These are phyloP conservation scores for Onychostruthus taczanowskii DNA, from an alignment of 2,113 vertebrate genomes.

Conservation along the genomic window DNA sequence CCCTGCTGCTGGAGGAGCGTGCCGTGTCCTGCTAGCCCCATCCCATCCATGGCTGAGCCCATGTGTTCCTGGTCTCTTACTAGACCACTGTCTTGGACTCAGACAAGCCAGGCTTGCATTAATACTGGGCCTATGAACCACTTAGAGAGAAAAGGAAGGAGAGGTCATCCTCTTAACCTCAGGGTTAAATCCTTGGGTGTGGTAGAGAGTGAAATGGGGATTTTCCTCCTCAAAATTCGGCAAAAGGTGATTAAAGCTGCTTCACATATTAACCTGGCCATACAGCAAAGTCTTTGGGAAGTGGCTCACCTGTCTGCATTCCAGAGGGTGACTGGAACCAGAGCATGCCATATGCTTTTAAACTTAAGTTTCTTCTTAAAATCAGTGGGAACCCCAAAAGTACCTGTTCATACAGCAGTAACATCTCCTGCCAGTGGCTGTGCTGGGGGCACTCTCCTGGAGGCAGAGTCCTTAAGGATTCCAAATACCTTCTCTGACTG, in stretches of 20 bases:
- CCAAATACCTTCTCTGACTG: neutral
- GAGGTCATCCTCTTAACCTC: neutral
- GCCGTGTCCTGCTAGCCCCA: neutral
- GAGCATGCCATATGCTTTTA: neutral
- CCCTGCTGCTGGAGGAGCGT: accelerated
- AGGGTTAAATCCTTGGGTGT: neutral
- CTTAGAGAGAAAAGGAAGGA: neutral
- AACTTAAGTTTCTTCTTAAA: neutral
- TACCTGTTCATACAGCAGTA: neutral
- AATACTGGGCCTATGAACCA: neutral
- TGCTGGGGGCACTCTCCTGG: neutral
- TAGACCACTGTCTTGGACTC: neutral
- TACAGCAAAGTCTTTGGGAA: neutral
- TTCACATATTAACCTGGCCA: neutral
- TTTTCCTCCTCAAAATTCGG: neutral
- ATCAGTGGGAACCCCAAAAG: neutral
- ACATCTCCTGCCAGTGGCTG: neutral
- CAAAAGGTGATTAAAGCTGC: neutral
- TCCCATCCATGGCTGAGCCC: neutral
- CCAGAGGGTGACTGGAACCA: neutral
- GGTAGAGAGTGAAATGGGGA: neutral
- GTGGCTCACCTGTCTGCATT: neutral
- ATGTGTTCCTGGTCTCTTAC: neutral
- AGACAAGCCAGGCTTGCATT: neutral
- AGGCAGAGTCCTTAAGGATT: neutral